Evolutionary conservation across 2,888 invertebrate species (phyloP).

Genomic region (Aspidiotus rigidus): DNA sequence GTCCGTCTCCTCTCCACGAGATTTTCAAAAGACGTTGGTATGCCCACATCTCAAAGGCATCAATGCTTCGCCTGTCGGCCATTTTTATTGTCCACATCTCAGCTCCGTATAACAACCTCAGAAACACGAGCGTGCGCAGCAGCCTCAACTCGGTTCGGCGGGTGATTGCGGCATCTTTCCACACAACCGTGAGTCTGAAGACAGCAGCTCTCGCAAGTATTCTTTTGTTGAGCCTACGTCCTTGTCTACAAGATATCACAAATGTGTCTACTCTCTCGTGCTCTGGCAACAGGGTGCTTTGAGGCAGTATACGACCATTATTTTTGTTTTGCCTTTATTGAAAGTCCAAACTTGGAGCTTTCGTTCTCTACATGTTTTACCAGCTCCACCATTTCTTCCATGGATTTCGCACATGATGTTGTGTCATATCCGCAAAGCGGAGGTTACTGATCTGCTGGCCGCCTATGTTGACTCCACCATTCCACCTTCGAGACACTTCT

Average conservation of each 20-base stretch:
- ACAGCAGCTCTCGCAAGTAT: background rate
- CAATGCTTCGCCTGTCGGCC: background rate
- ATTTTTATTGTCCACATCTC: too few species aligned
- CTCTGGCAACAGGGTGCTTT: background rate
- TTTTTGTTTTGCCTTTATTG: background rate
- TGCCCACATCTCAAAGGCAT: constrained; percentile 2
- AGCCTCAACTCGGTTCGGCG: too few species aligned
- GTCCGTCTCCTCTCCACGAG: background rate
- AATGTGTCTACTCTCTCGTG: constrained; percentile 1
- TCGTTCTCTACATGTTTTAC: background rate
- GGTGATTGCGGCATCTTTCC: constrained; percentile 1
- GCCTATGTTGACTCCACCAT: too few species aligned
- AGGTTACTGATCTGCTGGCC: background rate
- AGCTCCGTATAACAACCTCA: too few species aligned
- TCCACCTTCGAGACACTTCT: background rate
- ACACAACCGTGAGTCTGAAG: background rate
- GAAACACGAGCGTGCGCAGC: too few species aligned
- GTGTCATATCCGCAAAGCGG: constrained; percentile 1
- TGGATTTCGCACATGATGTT: background rate
- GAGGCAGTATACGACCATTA: background rate
- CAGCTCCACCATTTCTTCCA: background rate
- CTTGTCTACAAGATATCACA: background rate
- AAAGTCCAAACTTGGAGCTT: background rate
- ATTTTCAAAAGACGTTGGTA: background rate
- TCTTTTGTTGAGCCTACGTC: background rate